phyloP scores from a whole-genome alignment of 2,797 vertebrate genomes.

The Coluber constrictor region DNA sequence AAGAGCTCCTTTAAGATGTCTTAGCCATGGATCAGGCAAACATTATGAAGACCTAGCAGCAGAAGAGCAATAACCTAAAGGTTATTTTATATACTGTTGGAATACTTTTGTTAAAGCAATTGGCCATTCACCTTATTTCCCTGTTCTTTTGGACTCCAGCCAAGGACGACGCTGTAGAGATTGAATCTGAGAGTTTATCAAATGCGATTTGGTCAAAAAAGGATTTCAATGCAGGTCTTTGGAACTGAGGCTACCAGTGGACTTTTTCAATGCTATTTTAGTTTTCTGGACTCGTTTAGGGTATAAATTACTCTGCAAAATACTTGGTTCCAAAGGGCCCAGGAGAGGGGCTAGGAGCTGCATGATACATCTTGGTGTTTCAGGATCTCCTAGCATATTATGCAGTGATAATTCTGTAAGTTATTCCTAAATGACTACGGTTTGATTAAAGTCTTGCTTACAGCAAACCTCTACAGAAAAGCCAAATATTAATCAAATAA shows the following conservation, averaged over 20 bases:
- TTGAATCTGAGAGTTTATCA: neutral
- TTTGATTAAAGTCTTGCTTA: slow-evolving; percentile 70
- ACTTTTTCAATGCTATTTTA: neutral
- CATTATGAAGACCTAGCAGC: neutral
- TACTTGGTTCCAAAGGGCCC: neutral
- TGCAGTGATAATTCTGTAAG: slow-evolving; percentile 63
- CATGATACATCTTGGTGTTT: slow-evolving; percentile 51
- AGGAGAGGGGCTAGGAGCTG: neutral
- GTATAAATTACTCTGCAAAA: neutral
- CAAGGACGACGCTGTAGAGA: neutral
- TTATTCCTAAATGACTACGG: slow-evolving; percentile 67
- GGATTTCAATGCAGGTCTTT: neutral
- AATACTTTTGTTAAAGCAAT: neutral
- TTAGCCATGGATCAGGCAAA: neutral
- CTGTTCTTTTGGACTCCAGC: neutral
- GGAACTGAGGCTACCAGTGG: neutral
- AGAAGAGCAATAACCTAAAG: neutral
- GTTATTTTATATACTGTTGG: neutral
- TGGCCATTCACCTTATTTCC: neutral
- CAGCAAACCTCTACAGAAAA: slow-evolving; percentile 67
- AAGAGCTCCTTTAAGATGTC: neutral
- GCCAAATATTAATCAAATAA: slow-evolving; percentile 67
- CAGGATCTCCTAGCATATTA: slow-evolving; percentile 42
- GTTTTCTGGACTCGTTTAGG: neutral
- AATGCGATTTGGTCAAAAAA: neutral